Evolutionary conservation across 35 echinoderm and acorn worm genomes (phyloP).

Genomic region (Lytechinus pictus): DNA sequence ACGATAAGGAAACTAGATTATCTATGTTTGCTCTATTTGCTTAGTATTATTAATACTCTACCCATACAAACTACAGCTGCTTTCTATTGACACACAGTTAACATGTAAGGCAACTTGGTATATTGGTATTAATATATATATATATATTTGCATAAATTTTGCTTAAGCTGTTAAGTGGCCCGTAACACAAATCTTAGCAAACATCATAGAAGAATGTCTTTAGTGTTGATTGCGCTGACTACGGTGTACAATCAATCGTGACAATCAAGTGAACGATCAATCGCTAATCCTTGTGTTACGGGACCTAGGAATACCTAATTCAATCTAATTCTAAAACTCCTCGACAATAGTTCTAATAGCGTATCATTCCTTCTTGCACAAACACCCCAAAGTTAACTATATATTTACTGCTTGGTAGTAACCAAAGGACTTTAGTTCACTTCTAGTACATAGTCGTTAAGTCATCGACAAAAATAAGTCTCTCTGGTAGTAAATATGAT

Average conservation of each 20-base stretch:
- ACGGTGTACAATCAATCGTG: too few relatives aligned
- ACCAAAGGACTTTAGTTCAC: not conserved
- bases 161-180: not conserved
- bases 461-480: too few relatives aligned
- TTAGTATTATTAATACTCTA: not conserved
- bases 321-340: not conserved
- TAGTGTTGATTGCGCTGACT: too few relatives aligned
- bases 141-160: conserved; percentile 25
- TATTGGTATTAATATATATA: not conserved
- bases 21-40: not conserved
- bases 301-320: too few relatives aligned
- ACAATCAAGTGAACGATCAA: too few relatives aligned
- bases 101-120: conserved; percentile 33
- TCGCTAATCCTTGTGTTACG: too few relatives aligned
- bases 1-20: not conserved
- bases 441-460: not conserved
- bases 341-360: not conserved
- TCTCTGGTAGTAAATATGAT: not conserved
- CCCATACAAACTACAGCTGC: conserved; percentile 24
- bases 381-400: not conserved
- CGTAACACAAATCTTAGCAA: too few relatives aligned
- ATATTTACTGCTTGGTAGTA: not conserved
- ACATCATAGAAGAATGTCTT: too few relatives aligned
- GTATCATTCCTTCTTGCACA: not conserved
- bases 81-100: not conserved